Evolutionary conservation across 2,888 invertebrate genomes (phyloP), one percentile per base, ranked within the genome.

Genomic region (Polymixis lichenea): DNA sequence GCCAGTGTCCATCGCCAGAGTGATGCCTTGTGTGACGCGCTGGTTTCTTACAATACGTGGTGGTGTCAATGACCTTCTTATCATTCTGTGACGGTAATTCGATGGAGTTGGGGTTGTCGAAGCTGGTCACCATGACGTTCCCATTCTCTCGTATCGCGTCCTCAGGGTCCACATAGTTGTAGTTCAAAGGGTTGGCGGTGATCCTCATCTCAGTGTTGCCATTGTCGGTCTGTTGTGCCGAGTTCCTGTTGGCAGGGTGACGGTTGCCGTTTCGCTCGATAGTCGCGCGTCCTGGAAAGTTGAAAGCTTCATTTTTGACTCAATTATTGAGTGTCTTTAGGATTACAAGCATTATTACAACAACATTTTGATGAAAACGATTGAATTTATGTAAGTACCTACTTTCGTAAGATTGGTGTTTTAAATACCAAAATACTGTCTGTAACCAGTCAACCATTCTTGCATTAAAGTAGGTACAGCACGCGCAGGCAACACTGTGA

Each of bases 181-280:
- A 96, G 93, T 97, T 98, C 86, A 98, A 96, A 0, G 98, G 98
- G 94, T 98, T 98, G 78, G 97, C 97, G 43, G 98, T 98, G 86
- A 98, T 98, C 78, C 98, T 96, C 95, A 98, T 98, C 93, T 97
- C 96, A 81, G 94, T 90, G 89, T 93, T 93, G 85, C 96, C 90
- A 90, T 96, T 95, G 86, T 93, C 94, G 0, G 88, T 78, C 7
- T 90, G 94, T 84, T 94, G 95, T 0, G 93, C 85, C 0, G 95
- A 95, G 86, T 93, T 95, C 61, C 96, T 92, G 88, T 95, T 96
- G 7, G 91, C 95, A 5, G 94, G 94, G 61, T 95, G 96, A 6
- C 96, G 93, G 89, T 94, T 96, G 53, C 96, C 96, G 86, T 96
- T 97, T 64, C 97, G 92, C 87, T 97, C 97, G 83, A 97, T 96